Percentiles rank a stretch among this genome's conserved stretches.
Conservation (phyloP, 2,113 vertebrate species). For the Menura novaehollandiae region DNA sequence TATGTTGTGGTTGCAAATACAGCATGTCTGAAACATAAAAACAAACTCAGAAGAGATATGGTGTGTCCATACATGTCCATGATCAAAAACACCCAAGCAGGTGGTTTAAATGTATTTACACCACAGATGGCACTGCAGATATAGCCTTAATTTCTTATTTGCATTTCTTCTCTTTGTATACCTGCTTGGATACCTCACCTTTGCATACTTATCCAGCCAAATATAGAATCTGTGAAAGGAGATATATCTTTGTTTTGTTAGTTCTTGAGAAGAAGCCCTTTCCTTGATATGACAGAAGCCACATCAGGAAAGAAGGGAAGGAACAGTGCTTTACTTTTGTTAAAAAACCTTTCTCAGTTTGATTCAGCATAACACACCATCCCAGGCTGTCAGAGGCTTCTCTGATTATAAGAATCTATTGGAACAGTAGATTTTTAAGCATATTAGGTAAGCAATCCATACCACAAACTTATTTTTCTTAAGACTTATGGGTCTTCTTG, state of each 20-base stretch:
- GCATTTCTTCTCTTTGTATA: not conserved
- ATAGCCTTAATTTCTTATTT: not conserved
- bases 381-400: not conserved
- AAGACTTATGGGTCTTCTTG: not conserved
- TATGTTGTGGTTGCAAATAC: not conserved
- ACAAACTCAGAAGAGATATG: not conserved
- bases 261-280: not conserved
- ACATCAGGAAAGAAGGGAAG: not conserved
- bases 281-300: not conserved
- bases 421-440: not conserved
- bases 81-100: not conserved
- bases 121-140: not conserved
- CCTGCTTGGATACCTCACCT: not conserved
- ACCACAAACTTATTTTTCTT: not conserved
- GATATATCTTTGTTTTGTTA: fast-evolving
- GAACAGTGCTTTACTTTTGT: not conserved
- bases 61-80: fast-evolving
- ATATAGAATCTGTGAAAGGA: not conserved
- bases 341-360: not conserved
- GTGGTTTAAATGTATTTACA: not conserved
- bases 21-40: not conserved
- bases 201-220: not conserved
- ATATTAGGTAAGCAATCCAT: not conserved
- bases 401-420: not conserved
- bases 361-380: not conserved